Evolutionary conservation across 2,797 vertebrate species (phyloP).

Genomic region (Cichlasoma orientale): DNA sequence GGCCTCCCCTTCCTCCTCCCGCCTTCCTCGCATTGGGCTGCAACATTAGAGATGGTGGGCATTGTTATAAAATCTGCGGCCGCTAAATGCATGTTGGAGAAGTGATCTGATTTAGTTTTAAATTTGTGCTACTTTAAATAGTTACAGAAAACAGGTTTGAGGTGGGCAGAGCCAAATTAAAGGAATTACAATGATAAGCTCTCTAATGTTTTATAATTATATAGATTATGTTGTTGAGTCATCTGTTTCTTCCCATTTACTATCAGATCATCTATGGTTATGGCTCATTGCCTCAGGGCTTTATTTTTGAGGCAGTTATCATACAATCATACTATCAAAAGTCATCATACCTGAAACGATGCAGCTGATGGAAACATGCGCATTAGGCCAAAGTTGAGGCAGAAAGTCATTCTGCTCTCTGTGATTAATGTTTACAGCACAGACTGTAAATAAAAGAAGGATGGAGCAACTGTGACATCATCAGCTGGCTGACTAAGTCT

Average conservation of each 20-base stretch:
- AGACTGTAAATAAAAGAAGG: not conserved
- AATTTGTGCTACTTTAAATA: not conserved
- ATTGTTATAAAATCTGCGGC: not conserved
- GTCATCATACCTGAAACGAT: not conserved
- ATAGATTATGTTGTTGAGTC: not conserved
- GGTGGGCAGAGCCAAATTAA: not conserved
- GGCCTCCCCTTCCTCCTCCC: not conserved
- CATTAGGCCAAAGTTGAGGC: not conserved
- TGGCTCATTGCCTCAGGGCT: not conserved
- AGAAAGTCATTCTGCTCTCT: not conserved
- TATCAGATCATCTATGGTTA: not conserved
- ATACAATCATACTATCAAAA: not conserved
- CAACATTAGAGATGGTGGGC: not conserved
- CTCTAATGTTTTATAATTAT: not conserved
- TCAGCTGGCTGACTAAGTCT: not conserved
- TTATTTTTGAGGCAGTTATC: no score
- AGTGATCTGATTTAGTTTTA: not conserved
- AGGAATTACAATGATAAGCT: not conserved
- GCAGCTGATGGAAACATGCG: not conserved
- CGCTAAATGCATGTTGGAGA: not conserved
- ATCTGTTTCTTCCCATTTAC: not conserved
- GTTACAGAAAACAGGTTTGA: not conserved
- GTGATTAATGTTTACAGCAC: not conserved
- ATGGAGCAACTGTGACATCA: not conserved
- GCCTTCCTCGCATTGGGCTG: not conserved